Conservation (phyloP, 2,888 invertebrate species). For the Falcaria lacertinaria region DNA sequence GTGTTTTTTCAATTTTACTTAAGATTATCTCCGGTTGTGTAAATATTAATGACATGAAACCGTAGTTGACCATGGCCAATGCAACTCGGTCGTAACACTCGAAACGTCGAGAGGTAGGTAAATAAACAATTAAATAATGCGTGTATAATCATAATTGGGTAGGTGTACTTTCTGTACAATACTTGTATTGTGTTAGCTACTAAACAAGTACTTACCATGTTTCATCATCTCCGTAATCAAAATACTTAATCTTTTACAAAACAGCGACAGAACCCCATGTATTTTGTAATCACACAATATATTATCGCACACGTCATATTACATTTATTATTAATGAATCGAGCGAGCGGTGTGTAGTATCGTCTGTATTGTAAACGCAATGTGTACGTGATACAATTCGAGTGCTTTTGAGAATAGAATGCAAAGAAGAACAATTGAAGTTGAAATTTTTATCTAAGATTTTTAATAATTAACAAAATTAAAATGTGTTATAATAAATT, state of each 20-base stretch:
- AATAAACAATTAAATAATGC: too few relatives aligned
- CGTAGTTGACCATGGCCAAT: too few relatives aligned
- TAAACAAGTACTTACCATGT: too few relatives aligned
- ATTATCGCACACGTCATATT: slow-evolving; percentile 40
- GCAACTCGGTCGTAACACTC: too few relatives aligned
- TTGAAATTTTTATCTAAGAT: background rate
- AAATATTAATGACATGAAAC: too few relatives aligned
- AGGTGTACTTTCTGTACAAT: too few relatives aligned
- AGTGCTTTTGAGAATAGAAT: background rate
- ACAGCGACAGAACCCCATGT: slow-evolving; percentile 18
- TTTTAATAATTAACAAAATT: slow-evolving; percentile 5
- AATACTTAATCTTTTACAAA: background rate
- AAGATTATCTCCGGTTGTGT: too few relatives aligned
- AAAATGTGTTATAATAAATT: slow-evolving; percentile 53
- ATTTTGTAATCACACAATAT: slow-evolving; percentile 22
- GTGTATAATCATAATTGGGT: too few relatives aligned
- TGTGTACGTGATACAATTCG: slow-evolving; percentile 4
- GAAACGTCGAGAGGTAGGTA: too few relatives aligned
- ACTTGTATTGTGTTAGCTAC: too few relatives aligned
- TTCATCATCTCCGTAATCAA: background rate
- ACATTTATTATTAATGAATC: slow-evolving; percentile 29
- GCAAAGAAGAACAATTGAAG: slow-evolving; percentile 1
- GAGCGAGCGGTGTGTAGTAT: slow-evolving; percentile 26
- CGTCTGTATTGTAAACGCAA: slow-evolving; percentile 25
- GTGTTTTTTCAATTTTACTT: too few relatives aligned